Evolutionary conservation across 2,113 vertebrate genomes (phyloP).

Genomic region (Vulpes ferrilata): DNA sequence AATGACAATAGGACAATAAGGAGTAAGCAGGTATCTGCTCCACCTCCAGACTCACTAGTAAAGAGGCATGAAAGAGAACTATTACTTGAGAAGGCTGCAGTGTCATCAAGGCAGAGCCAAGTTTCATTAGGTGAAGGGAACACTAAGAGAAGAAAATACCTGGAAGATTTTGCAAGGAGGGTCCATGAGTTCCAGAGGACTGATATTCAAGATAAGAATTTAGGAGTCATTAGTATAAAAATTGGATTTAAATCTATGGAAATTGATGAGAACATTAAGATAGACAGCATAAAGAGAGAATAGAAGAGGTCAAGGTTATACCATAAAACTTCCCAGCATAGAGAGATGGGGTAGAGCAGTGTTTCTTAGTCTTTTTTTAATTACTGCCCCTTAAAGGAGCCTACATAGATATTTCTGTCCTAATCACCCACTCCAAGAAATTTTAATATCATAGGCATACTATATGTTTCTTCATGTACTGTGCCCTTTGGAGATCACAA

Average conservation of each 20-base stretch:
- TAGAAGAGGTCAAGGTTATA: background rate
- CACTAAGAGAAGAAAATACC: background rate
- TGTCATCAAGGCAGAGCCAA: background rate
- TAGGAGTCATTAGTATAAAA: background rate
- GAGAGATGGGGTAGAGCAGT: background rate
- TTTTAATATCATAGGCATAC: background rate
- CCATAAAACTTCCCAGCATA: background rate
- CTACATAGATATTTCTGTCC: background rate
- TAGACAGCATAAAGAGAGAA: background rate
- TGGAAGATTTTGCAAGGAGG: background rate
- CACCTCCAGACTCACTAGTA: background rate
- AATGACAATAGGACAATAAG: background rate
- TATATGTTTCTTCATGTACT: background rate
- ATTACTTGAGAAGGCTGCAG: background rate
- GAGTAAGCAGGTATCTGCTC: background rate
- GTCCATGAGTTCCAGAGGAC: background rate
- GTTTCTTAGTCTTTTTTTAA: background rate
- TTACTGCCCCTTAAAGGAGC: background rate
- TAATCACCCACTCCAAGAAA: background rate
- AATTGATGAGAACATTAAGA: background rate
- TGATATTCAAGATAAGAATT: background rate
- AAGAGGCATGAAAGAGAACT: background rate
- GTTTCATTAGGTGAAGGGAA: background rate
- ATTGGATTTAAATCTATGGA: slow-evolving; percentile 16
- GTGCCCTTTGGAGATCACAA: background rate